Evolutionary conservation across 2,113 vertebrate genomes (phyloP).

Genomic region (Jaculus jaculus): DNA sequence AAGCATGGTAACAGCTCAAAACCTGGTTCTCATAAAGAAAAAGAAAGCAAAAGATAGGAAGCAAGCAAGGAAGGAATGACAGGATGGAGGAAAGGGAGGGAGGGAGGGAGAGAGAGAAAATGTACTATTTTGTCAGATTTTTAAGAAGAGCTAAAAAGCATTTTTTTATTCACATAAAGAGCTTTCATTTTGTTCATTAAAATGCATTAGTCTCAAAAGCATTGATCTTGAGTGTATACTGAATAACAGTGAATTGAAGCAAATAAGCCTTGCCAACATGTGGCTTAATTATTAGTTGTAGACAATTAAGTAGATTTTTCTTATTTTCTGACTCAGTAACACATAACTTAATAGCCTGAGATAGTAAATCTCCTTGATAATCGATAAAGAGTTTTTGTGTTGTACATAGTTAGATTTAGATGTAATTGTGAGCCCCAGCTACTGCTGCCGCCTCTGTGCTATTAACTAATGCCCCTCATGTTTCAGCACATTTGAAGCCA

Average conservation of each 20-base stretch:
- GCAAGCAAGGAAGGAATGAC: background rate
- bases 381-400: slow-evolving; percentile 42
- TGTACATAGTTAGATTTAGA: background rate
- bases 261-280: slow-evolving; percentile 32
- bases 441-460: background rate
- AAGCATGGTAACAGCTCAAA: background rate
- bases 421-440: slow-evolving; percentile 12
- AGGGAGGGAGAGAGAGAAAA: background rate
- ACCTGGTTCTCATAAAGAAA: background rate
- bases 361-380: slow-evolving; percentile 41
- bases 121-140: background rate
- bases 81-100: background rate
- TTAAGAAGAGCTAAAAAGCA: background rate
- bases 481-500: slow-evolving; percentile 47
- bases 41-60: background rate
- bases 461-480: slow-evolving; percentile 21
- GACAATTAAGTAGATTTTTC: slow-evolving; percentile 46
- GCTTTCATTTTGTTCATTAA: slow-evolving; percentile 49
- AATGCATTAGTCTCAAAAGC: slow-evolving; percentile 37
- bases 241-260: slow-evolving; percentile 41
- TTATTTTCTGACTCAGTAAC: slow-evolving; percentile 45
- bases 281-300: slow-evolving; percentile 41
- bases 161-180: background rate
- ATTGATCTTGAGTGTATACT: slow-evolving; percentile 26
- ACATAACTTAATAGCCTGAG: slow-evolving; percentile 21